phyloP scores from a whole-genome alignment of 2,797 vertebrate genomes.

The Acipenser ruthenus region DNA sequence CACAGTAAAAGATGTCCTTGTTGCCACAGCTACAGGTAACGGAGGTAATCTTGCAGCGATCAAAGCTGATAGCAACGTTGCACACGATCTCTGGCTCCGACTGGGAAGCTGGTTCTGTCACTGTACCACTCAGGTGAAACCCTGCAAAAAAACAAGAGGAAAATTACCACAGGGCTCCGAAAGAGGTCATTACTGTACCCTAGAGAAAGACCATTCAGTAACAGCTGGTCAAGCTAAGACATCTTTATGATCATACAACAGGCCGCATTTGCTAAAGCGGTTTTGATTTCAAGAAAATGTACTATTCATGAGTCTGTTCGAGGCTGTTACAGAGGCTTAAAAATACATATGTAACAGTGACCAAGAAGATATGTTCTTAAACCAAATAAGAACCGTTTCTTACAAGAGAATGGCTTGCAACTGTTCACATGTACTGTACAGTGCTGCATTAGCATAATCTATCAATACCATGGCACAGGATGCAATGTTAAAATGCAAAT shows the following conservation, averaged over 20 bases:
- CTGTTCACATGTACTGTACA: background rate
- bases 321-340: background rate
- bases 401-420: background rate
- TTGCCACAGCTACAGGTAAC: slow-evolving; percentile 97
- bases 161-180: slow-evolving; percentile 25
- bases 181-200: slow-evolving; percentile 16
- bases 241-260: too few species aligned
- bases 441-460: background rate
- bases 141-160: slow-evolving; percentile 49
- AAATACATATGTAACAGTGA: background rate
- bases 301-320: too few species aligned
- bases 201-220: slow-evolving; percentile 33
- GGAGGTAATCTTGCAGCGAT: slow-evolving; percentile 98
- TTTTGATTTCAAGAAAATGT: slow-evolving; percentile 15
- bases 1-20: slow-evolving; percentile 99
- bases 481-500: background rate
- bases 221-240: slow-evolving; percentile 33
- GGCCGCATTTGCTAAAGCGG: slow-evolving; percentile 16
- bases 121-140: slow-evolving; percentile 95
- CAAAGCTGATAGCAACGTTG: slow-evolving; percentile 97
- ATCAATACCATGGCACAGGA: background rate
- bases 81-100: slow-evolving; percentile 88
- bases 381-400: background rate
- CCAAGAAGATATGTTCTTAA: background rate
- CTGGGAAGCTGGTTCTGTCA: slow-evolving; percentile 85